phyloP scores from a whole-genome alignment of 2,888 invertebrate species.

The Pasiphila rectangulata region DNA sequence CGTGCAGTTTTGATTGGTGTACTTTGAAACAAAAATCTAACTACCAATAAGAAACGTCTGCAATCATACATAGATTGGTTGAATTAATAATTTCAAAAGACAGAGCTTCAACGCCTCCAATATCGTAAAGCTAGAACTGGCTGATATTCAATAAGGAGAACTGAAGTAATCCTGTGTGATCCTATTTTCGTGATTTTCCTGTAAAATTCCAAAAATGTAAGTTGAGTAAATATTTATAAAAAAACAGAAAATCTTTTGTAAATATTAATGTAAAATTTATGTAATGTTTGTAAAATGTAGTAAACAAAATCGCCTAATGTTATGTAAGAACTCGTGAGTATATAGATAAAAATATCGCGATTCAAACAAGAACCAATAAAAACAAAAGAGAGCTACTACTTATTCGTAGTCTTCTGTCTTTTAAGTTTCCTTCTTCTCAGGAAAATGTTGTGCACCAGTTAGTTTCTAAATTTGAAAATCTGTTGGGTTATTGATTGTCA shows the following conservation, averaged over 20 bases:
- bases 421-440: neutral
- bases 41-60: neutral
- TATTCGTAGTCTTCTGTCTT: neutral
- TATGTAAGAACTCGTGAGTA: constrained; percentile 42
- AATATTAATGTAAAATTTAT: neutral
- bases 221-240: constrained; percentile 6
- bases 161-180: too few species aligned
- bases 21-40: neutral
- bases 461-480: neutral
- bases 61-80: neutral
- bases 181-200: constrained; percentile 12
- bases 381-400: constrained; percentile 4
- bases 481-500: neutral
- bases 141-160: neutral
- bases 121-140: neutral
- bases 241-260: neutral
- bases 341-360: constrained; percentile 12
- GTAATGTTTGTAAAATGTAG: neutral
- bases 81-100: neutral
- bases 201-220: constrained; percentile 24
- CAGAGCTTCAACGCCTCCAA: neutral
- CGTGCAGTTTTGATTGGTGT: neutral
- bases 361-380: neutral
- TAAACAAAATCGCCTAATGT: constrained; percentile 28
- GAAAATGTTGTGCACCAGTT: neutral